Evolutionary conservation across 1,140 invertebrate species (phyloP), one percentile per base, ranked within the genome.

Genomic region (Drosophila jambulina): DNA sequence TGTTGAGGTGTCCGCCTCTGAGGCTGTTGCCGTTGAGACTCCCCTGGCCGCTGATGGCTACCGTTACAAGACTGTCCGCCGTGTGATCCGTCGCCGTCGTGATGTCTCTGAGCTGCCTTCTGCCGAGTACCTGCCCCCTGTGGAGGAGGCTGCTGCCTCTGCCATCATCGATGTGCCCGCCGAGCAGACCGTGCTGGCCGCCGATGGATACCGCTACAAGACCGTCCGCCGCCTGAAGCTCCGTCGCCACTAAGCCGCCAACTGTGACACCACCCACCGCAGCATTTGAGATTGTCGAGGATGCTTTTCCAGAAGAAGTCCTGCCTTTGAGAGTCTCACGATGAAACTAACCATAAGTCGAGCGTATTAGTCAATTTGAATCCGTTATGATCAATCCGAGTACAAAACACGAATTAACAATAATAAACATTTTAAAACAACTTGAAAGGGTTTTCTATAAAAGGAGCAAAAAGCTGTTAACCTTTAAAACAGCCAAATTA

Each of bases 171-270:
- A 91, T 74, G 81, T 91, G 38, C 90, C 90, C 32, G 82, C 80
- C 38, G 82, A 90, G 81, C 42, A 59, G 29, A 78, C 80, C 59
- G 46, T 85, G 34, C 56, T 92, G 40, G 86, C 80, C 38, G 58
- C 70, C 54, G 91, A 92, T 80, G 91, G 91, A n/a, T 91, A 91
- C 80, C 90, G 86, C 48, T 92, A 92, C 86, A 92, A 92, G 78
- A 91, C 91, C 54, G 91, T 92, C 27, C 91, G 86, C 49, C 82
- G 82, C 57, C 78, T 91, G 29, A 92, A 86, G 86, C 25, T 65
- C 65, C 90, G 85, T 63, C 84, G 85, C 59, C 85, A 90, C 64
- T 90, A 90, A 82, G 69, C 25, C 40, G 21, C 38, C 59, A 10
- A 25, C 19, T 43, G 46, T 21, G 29, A 34, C 19, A 23, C 49